phyloP scores from a whole-genome alignment of 2,888 invertebrate genomes.

The Entomobrya multifasciata region DNA sequence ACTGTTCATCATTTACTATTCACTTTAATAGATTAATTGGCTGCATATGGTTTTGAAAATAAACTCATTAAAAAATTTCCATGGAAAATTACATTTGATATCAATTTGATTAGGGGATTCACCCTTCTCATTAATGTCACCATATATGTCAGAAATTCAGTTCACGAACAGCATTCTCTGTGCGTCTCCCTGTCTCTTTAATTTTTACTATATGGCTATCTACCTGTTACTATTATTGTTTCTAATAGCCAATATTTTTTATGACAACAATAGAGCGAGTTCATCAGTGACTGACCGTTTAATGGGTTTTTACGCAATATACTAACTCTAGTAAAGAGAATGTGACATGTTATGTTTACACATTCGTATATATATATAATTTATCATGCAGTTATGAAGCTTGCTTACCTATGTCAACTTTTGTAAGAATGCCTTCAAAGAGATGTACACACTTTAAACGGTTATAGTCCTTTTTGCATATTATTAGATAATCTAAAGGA shows the following conservation, averaged over 20 bases:
- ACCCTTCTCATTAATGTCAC: too few species aligned
- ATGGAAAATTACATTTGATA: too few species aligned
- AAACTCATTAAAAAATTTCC: too few species aligned
- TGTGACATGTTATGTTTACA: constrained; percentile 43
- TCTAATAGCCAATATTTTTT: background rate
- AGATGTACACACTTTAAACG: background rate
- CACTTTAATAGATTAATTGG: too few species aligned
- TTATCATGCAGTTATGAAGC: background rate
- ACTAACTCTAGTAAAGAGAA: constrained; percentile 31
- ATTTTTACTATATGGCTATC: background rate
- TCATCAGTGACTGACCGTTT: constrained; percentile 59
- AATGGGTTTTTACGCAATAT: constrained; percentile 61
- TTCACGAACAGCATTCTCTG: too few species aligned
- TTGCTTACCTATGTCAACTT: constrained; percentile 32
- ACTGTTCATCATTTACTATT: too few species aligned
- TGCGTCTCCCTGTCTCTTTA: too few species aligned
- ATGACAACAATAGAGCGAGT: constrained; percentile 24
- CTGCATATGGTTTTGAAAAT: too few species aligned
- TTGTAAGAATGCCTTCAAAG: background rate
- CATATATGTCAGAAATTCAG: too few species aligned
- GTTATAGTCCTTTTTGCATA: background rate
- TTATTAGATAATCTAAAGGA: constrained; percentile 9
- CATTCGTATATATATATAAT: background rate
- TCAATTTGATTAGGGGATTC: too few species aligned
- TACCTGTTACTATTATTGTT: background rate